Percentiles rank a stretch among this genome's conserved stretches.
These are phyloP conservation scores for Lymantria dispar DNA, from an alignment of 2,888 invertebrate species.

Conservation along the genomic window DNA sequence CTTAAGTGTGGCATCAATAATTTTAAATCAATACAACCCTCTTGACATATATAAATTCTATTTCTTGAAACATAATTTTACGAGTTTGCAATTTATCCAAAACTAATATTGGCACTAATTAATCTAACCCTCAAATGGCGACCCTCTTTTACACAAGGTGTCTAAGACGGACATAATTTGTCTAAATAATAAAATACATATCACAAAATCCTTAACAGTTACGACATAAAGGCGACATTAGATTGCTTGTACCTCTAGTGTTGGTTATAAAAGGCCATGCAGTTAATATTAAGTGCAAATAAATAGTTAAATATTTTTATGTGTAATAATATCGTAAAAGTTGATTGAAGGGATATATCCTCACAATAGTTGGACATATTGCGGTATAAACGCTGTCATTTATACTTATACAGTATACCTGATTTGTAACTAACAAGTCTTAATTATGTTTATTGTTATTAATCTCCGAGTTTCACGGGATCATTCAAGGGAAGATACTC, in stretches of 20 bases:
- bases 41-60: too few species aligned
- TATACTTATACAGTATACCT: conserved; percentile 29
- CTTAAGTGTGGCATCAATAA: too few species aligned
- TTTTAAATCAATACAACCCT: too few species aligned
- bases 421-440: too few species aligned
- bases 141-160: conserved; percentile 6
- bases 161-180: background rate
- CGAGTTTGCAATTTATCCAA: conserved; percentile 42
- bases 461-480: too few species aligned
- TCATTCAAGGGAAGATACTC: too few species aligned
- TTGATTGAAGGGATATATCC: conserved; percentile 69
- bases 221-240: conserved; percentile 34
- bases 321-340: conserved; percentile 73
- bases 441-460: too few species aligned
- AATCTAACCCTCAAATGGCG: conserved; percentile 43
- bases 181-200: conserved; percentile 12
- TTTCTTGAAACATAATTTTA: conserved; percentile 15
- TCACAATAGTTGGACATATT: conserved; percentile 56
- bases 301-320: conserved; percentile 81
- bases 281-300: conserved; percentile 78
- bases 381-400: conserved; percentile 40
- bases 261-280: conserved; percentile 32
- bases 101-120: conserved; percentile 60
- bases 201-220: conserved; percentile 21
- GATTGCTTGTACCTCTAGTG: conserved; percentile 21